Conservation (phyloP, 1,140 invertebrate genomes). For the Trachelipus rathkii region DNA sequence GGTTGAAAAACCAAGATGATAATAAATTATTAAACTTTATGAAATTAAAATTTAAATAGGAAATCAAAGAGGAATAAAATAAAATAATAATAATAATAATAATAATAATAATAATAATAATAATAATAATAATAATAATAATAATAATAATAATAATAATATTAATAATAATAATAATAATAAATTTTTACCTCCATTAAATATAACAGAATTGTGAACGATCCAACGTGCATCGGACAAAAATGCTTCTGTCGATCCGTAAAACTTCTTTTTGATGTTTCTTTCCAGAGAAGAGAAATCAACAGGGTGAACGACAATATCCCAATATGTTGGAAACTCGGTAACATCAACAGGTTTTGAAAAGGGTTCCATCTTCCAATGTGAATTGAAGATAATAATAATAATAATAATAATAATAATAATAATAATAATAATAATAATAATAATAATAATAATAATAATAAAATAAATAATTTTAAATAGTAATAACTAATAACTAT, state of each 20-base stretch:
- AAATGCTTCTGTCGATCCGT: slow-evolving; percentile 84
- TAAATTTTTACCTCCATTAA: slow-evolving; percentile 67
- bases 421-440: slow-evolving; percentile 23
- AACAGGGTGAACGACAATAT: slow-evolving; percentile 80
- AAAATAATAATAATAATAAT: too few species aligned
- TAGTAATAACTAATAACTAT: too few species aligned
- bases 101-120: too few species aligned
- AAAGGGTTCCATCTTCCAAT: slow-evolving; percentile 64
- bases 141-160: too few species aligned
- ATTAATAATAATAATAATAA: not conserved
- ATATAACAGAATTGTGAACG: slow-evolving; percentile 83
- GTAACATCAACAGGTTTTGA: slow-evolving; percentile 64
- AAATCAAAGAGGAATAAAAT: too few species aligned
- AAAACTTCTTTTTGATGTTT: slow-evolving; percentile 71
- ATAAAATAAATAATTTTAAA: too few species aligned
- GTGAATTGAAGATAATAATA: slow-evolving; percentile 49
- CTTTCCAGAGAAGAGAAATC: slow-evolving; percentile 69
- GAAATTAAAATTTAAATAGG: too few species aligned
- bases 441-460: too few species aligned
- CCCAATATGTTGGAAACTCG: slow-evolving; percentile 67
- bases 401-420: slow-evolving; percentile 22
- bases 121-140: too few species aligned
- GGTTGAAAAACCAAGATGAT: too few species aligned
- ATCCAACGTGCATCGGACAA: slow-evolving; percentile 87
- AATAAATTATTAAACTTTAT: too few species aligned